These are phyloP conservation scores for Macheiramphus alcinus DNA, from an alignment of 2,113 vertebrate genomes.

Conservation along the genomic window DNA sequence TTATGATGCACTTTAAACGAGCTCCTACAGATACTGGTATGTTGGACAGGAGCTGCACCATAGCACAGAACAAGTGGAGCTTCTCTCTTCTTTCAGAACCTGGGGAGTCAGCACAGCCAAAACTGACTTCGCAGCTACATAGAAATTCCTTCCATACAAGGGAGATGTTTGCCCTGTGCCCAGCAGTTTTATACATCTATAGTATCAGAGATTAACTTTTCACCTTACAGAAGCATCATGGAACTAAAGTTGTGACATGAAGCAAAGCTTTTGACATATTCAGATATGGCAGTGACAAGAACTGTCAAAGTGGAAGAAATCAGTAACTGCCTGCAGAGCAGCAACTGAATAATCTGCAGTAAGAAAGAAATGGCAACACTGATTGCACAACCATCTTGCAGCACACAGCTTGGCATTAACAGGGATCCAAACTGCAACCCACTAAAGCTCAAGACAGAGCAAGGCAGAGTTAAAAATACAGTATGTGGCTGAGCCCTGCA, in stretches of 20 bases:
- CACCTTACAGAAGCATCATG: background rate
- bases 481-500: background rate
- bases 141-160: background rate
- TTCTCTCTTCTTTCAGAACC: background rate
- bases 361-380: background rate
- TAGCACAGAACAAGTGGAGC: background rate
- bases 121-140: background rate
- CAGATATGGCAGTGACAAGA: background rate
- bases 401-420: background rate
- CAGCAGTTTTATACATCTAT: background rate
- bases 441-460: background rate
- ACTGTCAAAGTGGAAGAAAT: background rate
- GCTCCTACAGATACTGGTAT: background rate
- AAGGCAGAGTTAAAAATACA: background rate
- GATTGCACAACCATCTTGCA: background rate
- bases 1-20: background rate
- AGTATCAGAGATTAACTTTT: background rate
- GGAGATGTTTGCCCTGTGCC: background rate
- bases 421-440: background rate
- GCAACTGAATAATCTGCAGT: background rate
- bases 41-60: background rate
- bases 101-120: background rate
- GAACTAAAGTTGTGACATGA: background rate
- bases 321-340: background rate
- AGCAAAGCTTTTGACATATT: background rate